These are phyloP conservation scores for Pteropus alecto DNA, from an alignment of 2,113 vertebrate species.

Conservation along the genomic window DNA sequence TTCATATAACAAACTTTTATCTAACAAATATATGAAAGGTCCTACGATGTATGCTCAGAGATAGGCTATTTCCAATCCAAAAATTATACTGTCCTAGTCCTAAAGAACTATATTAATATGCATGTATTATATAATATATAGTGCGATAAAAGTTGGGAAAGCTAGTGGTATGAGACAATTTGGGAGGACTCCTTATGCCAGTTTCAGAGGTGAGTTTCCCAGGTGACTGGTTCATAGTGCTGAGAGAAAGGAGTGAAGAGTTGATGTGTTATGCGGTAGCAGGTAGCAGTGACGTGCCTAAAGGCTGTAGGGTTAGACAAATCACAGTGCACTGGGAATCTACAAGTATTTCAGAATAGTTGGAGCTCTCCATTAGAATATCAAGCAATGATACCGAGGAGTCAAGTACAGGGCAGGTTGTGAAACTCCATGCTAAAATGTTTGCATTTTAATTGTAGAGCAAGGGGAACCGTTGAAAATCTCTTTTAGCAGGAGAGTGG, in stretches of 20 bases:
- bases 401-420: not conserved
- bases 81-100: not conserved
- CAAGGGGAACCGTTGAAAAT: not conserved
- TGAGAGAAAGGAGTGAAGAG: not conserved
- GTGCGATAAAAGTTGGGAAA: not conserved
- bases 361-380: not conserved
- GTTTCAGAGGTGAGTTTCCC: not conserved
- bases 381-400: not conserved
- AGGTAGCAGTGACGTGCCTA: not conserved
- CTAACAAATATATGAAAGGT: not conserved
- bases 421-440: not conserved
- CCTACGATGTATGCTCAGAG: not conserved
- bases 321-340: not conserved
- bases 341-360: not conserved
- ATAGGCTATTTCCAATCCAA: not conserved
- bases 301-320: not conserved
- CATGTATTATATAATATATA: not conserved
- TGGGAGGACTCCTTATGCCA: not conserved
- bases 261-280: not conserved
- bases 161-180: not conserved
- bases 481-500: not conserved
- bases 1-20: not conserved
- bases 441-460: not conserved
- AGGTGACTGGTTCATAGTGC: not conserved
- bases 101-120: not conserved